Evolutionary conservation across 2,797 vertebrate genomes (phyloP).

Genomic region (Karalla daura): DNA sequence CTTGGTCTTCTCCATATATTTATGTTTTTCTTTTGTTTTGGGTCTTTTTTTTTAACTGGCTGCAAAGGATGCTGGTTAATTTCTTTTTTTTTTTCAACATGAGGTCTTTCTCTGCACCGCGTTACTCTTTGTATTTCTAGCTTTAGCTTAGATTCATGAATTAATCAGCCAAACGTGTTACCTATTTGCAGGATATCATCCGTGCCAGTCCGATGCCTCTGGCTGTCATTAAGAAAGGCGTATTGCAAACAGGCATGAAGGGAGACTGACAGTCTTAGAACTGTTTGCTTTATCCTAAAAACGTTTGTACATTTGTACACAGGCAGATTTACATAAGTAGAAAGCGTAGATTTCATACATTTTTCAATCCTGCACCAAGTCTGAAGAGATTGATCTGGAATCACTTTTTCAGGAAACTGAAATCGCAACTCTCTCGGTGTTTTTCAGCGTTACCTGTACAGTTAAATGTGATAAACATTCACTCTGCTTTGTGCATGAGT

Average conservation of each 20-base stretch:
- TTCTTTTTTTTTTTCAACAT: constrained; percentile 2
- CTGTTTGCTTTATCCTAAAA: constrained; percentile 22
- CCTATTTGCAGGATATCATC: constrained; percentile 4
- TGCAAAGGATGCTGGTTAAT: constrained; percentile 31
- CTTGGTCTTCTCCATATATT: constrained; percentile 53
- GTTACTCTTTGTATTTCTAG: constrained; percentile 35
- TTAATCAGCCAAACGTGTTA: constrained; percentile 24
- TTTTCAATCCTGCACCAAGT: not conserved
- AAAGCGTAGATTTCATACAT: constrained; percentile 11
- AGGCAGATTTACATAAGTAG: constrained; percentile 13
- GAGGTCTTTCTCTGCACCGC: constrained; percentile 32
- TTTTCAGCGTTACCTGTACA: constrained; percentile 11
- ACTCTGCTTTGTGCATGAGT: constrained; percentile 7
- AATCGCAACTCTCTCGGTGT: not conserved
- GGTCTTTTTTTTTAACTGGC: constrained; percentile 50
- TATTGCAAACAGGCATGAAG: constrained; percentile 36
- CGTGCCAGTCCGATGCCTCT: constrained; percentile 33
- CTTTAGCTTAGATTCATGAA: constrained; percentile 5
- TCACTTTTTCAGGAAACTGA: constrained; percentile 1
- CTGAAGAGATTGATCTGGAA: constrained; percentile 6
- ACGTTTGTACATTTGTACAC: constrained; percentile 58
- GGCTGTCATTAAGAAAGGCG: constrained; percentile 27
- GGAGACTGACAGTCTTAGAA: constrained; percentile 14
- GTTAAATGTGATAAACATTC: constrained; percentile 22
- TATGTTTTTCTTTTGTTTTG: constrained; percentile 47